A percentile compares a stretch with the other conserved stretches of the same genome.
Evolutionary conservation across 2,797 vertebrate genomes (phyloP).

Genomic region (Characodon lateralis): DNA sequence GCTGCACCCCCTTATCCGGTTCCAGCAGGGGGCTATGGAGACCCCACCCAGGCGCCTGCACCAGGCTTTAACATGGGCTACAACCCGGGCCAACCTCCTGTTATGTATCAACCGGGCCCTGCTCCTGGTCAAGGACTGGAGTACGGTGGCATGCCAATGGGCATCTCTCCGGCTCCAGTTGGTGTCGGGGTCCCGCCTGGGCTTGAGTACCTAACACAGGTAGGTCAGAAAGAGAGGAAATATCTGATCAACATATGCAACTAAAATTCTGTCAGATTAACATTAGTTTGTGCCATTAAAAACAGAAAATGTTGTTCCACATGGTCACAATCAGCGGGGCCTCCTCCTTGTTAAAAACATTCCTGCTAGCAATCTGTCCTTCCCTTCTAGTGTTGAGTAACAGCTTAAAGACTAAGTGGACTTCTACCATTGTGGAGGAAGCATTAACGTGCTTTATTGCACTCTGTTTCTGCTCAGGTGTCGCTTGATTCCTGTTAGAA

Average conservation of each 20-base stretch:
- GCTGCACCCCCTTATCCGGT: conserved; percentile 71
- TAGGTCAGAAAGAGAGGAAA: conserved; percentile 39
- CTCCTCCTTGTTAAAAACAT: neutral
- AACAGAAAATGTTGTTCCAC: neutral
- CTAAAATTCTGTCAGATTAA: neutral
- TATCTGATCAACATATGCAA: neutral
- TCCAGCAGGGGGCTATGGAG: conserved; percentile 68
- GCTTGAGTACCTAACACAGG: conserved; percentile 88
- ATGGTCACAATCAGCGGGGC: neutral
- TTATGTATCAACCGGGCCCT: conserved; percentile 79
- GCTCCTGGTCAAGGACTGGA: conserved; percentile 44
- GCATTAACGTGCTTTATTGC: neutral
- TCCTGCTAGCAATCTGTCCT: neutral
- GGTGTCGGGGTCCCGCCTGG: conserved; percentile 83
- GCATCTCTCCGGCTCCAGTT: conserved; percentile 39
- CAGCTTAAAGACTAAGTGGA: neutral
- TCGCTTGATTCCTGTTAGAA: neutral
- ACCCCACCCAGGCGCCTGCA: conserved; percentile 70
- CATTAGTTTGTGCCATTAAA: neutral
- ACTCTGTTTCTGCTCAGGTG: neutral
- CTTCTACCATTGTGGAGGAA: neutral
- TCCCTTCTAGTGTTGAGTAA: neutral
- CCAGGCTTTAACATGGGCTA: conserved; percentile 81
- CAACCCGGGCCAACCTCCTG: conserved; percentile 53
- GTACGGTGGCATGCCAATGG: conserved; percentile 51